Base-by-base conservation (phyloP, 1,140 invertebrate species). In the Monomorium pharaonis region DNA sequence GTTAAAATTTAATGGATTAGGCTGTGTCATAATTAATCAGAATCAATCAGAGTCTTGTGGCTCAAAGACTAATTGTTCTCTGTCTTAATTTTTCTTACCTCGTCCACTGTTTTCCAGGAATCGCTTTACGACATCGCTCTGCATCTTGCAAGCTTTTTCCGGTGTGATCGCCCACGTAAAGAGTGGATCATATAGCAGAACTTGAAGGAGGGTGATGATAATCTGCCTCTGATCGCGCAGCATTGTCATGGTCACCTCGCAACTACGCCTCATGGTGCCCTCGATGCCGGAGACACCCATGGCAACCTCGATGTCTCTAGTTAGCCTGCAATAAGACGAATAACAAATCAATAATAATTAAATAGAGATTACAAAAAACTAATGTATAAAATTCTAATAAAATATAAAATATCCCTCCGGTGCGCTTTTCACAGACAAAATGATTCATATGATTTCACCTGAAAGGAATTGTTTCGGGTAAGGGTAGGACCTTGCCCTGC, bases 381-480 rank as follows among this genome's bases (percentile, higher is more conserved):
- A n/a, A n/a, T n/a, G n/a, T n/a, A 30, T 58, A 42, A 37, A 33
- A 21, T 37, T 63, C 18, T 63, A 63, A 63, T 62, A 21, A 14
- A 65, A 42, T 65, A 14, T 72, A 24, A 70, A 24, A 44, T 14
- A 42, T 42, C 16, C 0, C 1, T 33, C 24, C 4, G 0, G 16
- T 24, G 18, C 12, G 12, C 10, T 44, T 67, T 67, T 44, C 14
- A 1, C 21, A 67, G 6, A 5, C 9, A 3, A 56, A 24, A 30
- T 47, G 2, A 51, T 51, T 51, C 10, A 6, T 42, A 42, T 3
- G 42, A 33, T 24, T 60, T 0, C 2, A 83, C 78, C 78, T 72
- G 94, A 99, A 99, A 0, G 99, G 99, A 44, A 99, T 97, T 0
- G 97, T 98, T 96, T 99, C 99, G 3, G 97, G 98, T 12, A 98